phyloP scores from a whole-genome alignment of 2,797 vertebrate species.

The Perodicticus potto region DNA sequence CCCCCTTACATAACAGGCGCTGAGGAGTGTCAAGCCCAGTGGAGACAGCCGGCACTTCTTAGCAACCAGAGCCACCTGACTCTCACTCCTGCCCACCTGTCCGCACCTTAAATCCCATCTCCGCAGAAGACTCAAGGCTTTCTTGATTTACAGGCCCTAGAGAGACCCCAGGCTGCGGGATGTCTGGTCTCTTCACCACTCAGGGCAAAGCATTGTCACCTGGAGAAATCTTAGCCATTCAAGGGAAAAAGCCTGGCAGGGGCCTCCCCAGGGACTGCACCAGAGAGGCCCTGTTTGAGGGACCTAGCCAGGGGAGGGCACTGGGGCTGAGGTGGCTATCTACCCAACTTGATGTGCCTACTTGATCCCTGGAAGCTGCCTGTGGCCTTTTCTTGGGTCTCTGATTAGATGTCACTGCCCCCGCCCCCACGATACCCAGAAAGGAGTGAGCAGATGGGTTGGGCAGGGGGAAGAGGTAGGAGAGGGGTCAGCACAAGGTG shows the following conservation, averaged over 20 bases:
- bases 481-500: no score
- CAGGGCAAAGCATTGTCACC: neutral
- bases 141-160: neutral
- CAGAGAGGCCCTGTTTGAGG: neutral
- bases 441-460: neutral
- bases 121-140: neutral
- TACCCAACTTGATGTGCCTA: neutral
- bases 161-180: neutral
- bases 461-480: neutral
- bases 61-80: neutral
- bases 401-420: neutral
- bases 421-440: neutral
- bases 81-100: neutral
- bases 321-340: neutral
- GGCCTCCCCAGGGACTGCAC: neutral
- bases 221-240: neutral
- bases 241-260: neutral
- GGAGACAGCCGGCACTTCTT: neutral
- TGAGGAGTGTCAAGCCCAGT: accelerated
- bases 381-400: neutral
- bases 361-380: neutral
- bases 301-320: accelerated
- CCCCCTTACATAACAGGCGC: neutral
- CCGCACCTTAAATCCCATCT: neutral
- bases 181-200: neutral